Evolutionary conservation across 2,113 vertebrate genomes (phyloP).

Genomic region (Morphnarchus princeps): DNA sequence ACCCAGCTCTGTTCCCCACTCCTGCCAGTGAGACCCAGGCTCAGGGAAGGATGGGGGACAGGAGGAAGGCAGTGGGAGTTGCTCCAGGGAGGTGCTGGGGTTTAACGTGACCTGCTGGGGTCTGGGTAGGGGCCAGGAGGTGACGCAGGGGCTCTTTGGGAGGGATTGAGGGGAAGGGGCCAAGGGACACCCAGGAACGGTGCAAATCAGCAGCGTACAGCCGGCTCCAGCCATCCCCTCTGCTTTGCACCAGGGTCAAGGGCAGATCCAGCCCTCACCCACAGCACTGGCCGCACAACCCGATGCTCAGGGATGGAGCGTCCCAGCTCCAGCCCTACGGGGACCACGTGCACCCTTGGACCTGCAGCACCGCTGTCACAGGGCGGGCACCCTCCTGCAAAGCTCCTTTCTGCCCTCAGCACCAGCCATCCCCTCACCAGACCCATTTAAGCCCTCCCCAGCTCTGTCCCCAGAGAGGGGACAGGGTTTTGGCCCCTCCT

Average conservation of each 20-base stretch:
- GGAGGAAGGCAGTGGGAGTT: background rate
- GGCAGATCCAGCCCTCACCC: background rate
- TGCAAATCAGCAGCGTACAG: background rate
- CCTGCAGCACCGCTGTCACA: background rate
- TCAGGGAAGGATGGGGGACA: background rate
- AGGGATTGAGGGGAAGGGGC: background rate
- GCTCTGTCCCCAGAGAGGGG: background rate
- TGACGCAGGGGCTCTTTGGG: background rate
- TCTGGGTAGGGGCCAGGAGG: background rate
- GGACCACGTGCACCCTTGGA: background rate
- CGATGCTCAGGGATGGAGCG: rapidly evolving
- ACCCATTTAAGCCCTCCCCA: background rate
- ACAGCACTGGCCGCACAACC: background rate
- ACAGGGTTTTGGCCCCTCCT: background rate
- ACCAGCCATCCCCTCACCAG: background rate
- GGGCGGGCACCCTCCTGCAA: background rate
- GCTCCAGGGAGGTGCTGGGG: background rate
- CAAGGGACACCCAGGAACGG: rapidly evolving
- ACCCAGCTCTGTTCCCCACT: background rate
- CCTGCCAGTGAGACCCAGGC: background rate
- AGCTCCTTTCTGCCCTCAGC: background rate
- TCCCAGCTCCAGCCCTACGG: background rate
- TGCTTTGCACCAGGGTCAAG: background rate
- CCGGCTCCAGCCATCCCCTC: background rate
- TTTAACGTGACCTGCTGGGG: background rate